A percentile compares a stretch with the other conserved stretches of the same genome.
Evolutionary conservation across 2,797 vertebrate genomes (phyloP).

Genomic region (Aphelocoma californica): DNA sequence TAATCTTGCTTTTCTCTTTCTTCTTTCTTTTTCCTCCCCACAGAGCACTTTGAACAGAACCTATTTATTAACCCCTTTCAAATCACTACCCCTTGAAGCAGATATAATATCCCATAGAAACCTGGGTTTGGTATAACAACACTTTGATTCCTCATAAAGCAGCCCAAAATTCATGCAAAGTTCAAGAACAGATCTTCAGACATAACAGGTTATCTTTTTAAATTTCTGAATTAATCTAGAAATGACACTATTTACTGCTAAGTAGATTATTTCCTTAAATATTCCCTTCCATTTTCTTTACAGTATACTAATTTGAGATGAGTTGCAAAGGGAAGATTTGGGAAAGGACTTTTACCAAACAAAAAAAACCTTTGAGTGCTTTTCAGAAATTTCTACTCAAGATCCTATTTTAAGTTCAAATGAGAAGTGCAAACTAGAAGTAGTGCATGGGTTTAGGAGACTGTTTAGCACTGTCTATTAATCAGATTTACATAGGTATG

Average conservation of each 20-base stretch:
- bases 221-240: neutral
- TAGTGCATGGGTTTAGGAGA: neutral
- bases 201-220: neutral
- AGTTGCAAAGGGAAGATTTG: neutral
- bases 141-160: neutral
- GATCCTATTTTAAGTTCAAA: neutral
- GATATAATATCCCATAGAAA: neutral
- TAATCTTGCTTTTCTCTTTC: neutral
- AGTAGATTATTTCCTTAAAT: neutral
- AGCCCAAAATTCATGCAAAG: neutral
- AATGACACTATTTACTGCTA: neutral
- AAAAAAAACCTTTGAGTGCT: neutral
- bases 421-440: neutral
- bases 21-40: neutral
- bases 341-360: neutral
- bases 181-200: neutral
- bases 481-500: conserved; percentile 26
- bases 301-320: neutral
- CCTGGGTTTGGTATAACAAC: neutral
- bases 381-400: neutral
- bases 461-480: neutral
- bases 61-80: neutral
- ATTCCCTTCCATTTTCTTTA: neutral
- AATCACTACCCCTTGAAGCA: neutral
- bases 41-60: neutral